Evolutionary conservation across 2,113 vertebrate species (phyloP).

Genomic region (Condylura cristata): DNA sequence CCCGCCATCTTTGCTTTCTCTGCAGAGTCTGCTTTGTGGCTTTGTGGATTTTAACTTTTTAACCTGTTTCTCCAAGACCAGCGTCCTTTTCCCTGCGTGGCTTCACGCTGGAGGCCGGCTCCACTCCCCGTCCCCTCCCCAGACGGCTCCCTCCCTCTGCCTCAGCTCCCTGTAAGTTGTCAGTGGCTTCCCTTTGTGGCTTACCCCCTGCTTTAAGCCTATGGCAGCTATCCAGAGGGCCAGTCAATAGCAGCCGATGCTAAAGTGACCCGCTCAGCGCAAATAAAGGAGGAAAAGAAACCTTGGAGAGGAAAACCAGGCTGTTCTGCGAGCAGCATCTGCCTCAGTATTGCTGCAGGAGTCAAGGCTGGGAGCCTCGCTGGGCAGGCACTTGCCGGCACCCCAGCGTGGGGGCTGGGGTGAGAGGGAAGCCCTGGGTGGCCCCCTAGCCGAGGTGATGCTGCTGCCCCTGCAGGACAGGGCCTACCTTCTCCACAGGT

Average conservation of each 20-base stretch:
- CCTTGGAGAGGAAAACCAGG: neutral
- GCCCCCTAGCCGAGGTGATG: too few species aligned
- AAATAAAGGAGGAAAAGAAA: neutral
- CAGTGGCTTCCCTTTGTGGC: neutral
- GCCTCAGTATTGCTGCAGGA: too few species aligned
- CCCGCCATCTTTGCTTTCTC: neutral
- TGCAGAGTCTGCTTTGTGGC: neutral
- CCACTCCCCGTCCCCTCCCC: neutral
- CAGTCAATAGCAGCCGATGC: neutral
- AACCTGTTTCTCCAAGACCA: neutral
- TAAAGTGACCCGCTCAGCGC: neutral
- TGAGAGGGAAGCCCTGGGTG: too few species aligned
- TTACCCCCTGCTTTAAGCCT: neutral
- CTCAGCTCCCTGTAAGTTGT: neutral
- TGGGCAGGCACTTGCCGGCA: too few species aligned
- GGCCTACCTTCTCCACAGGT: neutral
- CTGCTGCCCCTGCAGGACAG: neutral
- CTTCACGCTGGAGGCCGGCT: neutral
- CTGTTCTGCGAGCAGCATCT: neutral
- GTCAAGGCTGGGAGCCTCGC: too few species aligned
- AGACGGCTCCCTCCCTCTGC: neutral
- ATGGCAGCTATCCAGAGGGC: constrained; percentile 12
- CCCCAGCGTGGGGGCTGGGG: too few species aligned
- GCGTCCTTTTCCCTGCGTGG: neutral
- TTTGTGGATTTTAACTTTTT: neutral